These are phyloP conservation scores for Ceratotherium simum DNA, from an alignment of 2,113 vertebrate species.

Conservation along the genomic window DNA sequence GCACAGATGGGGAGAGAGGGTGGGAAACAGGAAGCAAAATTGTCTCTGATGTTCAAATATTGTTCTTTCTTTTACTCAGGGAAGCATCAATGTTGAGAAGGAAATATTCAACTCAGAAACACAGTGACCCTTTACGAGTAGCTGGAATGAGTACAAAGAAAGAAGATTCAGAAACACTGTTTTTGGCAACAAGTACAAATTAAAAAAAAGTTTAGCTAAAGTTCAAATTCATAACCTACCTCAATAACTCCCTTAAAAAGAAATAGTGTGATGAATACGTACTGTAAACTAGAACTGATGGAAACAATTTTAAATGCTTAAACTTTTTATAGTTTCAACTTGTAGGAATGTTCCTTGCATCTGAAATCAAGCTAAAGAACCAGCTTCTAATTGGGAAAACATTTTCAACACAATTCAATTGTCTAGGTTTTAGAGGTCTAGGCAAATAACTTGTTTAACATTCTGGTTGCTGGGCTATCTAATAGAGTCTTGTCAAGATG, in stretches of 20 bases:
- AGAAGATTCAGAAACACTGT: slow-evolving; percentile 38
- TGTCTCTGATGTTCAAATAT: slow-evolving; percentile 57
- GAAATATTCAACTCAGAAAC: slow-evolving; percentile 50
- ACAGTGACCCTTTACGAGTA: slow-evolving; percentile 55
- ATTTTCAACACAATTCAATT: slow-evolving; percentile 19
- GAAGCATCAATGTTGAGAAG: not conserved
- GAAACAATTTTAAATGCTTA: not conserved
- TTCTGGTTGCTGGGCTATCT: not conserved
- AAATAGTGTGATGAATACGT: not conserved
- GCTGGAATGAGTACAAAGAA: slow-evolving; percentile 60
- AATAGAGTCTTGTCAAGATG: not conserved
- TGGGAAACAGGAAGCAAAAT: slow-evolving; percentile 62
- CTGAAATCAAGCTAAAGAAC: slow-evolving; percentile 30
- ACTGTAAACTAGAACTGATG: slow-evolving; percentile 5
- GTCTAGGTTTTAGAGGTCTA: not conserved
- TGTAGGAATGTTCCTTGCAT: not conserved
- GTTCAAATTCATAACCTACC: slow-evolving; percentile 40
- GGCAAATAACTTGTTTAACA: slow-evolving; percentile 7
- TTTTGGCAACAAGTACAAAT: slow-evolving; percentile 20
- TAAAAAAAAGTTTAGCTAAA: slow-evolving; percentile 26
- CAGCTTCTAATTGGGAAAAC: not conserved
- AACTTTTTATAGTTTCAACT: slow-evolving; percentile 3
- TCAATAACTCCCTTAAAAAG: slow-evolving; percentile 33
- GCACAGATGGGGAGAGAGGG: slow-evolving; percentile 41
- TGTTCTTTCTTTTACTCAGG: slow-evolving; percentile 62